Evolutionary conservation across 2,888 invertebrate species (phyloP), one percentile per base, ranked within the genome.

Genomic region (Stenolophus ochropezus): DNA sequence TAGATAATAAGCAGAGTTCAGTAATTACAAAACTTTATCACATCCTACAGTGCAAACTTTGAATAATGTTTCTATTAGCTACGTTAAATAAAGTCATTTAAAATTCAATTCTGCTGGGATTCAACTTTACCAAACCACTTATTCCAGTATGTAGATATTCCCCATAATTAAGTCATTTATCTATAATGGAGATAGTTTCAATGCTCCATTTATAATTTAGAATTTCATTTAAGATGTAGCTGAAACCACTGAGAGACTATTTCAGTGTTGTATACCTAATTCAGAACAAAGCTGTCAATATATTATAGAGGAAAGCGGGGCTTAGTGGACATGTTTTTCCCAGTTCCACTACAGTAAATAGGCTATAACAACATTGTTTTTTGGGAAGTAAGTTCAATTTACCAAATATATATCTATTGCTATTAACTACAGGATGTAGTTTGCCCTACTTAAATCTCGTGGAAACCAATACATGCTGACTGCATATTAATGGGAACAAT

Each of bases 1-100:
- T 73, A 77, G 79, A 79, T 79, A 79, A 79, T 79, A 65, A 79
- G 69, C 69, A 69, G 69, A 79, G 27, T 71, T 69, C 79, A 49
- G 79, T 79, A 79, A 79, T 79, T 71, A 79, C 65, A 71, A 71
- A 71, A 71, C 21, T 79, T 79, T 79, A 79, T 79, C 71, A 79
- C 47, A 51, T 79, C 53, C 65, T 79, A 16, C 27, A 79, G 69
- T 53, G 79, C 53, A 71, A 69, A 79, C 79, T 79, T 79, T 65
- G 69, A 71, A 53, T 79, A 53, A 79, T 51, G 79, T 79, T 79
- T 79, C 79, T 71, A 79, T 79, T 79, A 79, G 69, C 71, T 79
- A 51, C 47, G 71, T 71, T 20, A 71, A 71, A 79, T 79, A 79
- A 71, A 79, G 71, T 79, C 71, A 79, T 79, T 79, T 71, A 71